Evolutionary conservation across 2,113 vertebrate genomes (phyloP).

Genomic region (Chroicocephalus ridibundus): DNA sequence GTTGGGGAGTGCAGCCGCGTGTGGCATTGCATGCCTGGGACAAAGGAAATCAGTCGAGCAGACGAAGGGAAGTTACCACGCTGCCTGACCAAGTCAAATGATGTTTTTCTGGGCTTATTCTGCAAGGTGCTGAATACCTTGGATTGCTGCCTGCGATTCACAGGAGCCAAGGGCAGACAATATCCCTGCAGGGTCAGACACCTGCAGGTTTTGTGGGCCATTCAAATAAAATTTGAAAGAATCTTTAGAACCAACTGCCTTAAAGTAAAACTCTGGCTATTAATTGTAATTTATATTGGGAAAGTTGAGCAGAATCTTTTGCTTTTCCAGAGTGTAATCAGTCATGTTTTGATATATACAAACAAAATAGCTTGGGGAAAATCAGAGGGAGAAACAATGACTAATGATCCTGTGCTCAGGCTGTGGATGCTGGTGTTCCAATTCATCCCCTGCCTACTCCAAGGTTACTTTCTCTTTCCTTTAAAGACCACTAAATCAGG

Average conservation of each 20-base stretch:
- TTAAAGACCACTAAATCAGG: not conserved
- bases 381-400: not conserved
- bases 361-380: constrained; percentile 2
- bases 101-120: not conserved
- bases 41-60: no score
- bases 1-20: not conserved
- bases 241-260: not conserved
- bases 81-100: not conserved
- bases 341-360: not conserved
- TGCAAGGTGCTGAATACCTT: not conserved
- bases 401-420: not conserved
- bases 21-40: not conserved
- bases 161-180: not conserved
- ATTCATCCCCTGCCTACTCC: not conserved
- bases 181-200: not conserved
- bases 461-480: not conserved
- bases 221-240: not conserved
- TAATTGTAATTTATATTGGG: not conserved
- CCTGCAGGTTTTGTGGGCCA: no score
- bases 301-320: not conserved
- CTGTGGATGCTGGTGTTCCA: not conserved
- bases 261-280: not conserved
- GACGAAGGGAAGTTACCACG: not conserved
- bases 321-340: not conserved
- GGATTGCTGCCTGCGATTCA: not conserved